Evolutionary conservation across 2,888 invertebrate genomes (phyloP).

Genomic region (Polietes domitor): DNA sequence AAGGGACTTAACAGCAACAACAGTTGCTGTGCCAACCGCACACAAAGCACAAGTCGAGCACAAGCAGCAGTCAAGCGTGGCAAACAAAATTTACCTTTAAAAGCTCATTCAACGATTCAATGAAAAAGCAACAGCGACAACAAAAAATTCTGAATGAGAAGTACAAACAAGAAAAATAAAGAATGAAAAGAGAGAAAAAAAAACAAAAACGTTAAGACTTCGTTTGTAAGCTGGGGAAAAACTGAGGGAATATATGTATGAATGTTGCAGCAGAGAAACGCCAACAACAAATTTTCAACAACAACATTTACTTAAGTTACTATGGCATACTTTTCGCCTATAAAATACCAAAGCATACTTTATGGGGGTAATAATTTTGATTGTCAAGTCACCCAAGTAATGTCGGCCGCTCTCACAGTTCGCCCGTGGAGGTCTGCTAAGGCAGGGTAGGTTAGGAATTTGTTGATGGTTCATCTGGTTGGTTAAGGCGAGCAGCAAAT

Average conservation of each 20-base stretch:
- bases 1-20: not conserved
- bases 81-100: conserved; percentile 4
- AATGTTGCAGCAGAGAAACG: not conserved
- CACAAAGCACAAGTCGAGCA: not conserved
- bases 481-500: too few relatives aligned
- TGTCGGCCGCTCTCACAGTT: not conserved
- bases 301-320: conserved; percentile 20
- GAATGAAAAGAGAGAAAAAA: not conserved
- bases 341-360: conserved; percentile 14
- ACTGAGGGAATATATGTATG: not conserved
- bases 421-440: not conserved
- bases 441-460: too few relatives aligned
- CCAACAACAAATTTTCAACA: not conserved
- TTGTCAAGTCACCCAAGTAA: conserved; percentile 4
- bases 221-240: too few relatives aligned
- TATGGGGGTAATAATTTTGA: conserved; percentile 10
- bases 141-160: not conserved
- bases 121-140: not conserved
- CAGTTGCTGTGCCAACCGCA: not conserved
- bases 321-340: conserved; percentile 9
- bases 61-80: not conserved
- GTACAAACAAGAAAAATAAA: not conserved
- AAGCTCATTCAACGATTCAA: not conserved
- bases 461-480: too few relatives aligned
- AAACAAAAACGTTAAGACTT: not conserved